Evolutionary conservation across 2,113 vertebrate species (phyloP).

Genomic region (Callopanchax toddi): DNA sequence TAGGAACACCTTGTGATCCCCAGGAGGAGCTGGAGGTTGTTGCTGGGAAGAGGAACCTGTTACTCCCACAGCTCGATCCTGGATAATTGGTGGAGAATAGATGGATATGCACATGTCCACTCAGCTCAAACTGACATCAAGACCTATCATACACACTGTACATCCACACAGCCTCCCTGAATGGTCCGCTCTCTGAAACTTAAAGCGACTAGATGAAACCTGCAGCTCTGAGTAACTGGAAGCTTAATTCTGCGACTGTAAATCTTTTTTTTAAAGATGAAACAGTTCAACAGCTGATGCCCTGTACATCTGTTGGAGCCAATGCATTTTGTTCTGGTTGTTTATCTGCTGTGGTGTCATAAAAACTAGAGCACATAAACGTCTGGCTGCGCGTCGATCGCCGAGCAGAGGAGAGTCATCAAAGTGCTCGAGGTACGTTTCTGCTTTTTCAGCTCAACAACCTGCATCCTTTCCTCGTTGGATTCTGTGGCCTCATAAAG

Average conservation of each 20-base stretch:
- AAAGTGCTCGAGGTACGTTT: background rate
- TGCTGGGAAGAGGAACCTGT: too few relatives aligned
- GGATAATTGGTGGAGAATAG: too few relatives aligned
- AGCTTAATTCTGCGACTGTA: background rate
- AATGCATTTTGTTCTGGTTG: background rate
- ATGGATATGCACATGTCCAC: too few relatives aligned
- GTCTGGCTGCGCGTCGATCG: background rate
- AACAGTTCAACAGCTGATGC: background rate
- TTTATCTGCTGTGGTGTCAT: background rate
- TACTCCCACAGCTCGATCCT: too few relatives aligned
- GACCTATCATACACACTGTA: too few relatives aligned
- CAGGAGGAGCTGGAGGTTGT: too few relatives aligned
- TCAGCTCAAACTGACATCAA: too few relatives aligned
- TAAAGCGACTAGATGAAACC: background rate
- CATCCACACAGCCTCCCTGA: too few relatives aligned
- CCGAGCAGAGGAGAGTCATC: background rate
- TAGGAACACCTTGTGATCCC: too few relatives aligned
- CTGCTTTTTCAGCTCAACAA: background rate
- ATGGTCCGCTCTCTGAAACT: too few relatives aligned
- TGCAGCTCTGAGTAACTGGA: background rate
- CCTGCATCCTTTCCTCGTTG: background rate
- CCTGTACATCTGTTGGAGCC: background rate
- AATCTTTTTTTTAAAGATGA: slow-evolving; percentile 1
- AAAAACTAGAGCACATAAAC: slow-evolving; percentile 1
- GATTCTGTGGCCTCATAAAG: background rate